Conservation (phyloP, 2,113 vertebrate species). For the Oreochromis tanganicae region DNA sequence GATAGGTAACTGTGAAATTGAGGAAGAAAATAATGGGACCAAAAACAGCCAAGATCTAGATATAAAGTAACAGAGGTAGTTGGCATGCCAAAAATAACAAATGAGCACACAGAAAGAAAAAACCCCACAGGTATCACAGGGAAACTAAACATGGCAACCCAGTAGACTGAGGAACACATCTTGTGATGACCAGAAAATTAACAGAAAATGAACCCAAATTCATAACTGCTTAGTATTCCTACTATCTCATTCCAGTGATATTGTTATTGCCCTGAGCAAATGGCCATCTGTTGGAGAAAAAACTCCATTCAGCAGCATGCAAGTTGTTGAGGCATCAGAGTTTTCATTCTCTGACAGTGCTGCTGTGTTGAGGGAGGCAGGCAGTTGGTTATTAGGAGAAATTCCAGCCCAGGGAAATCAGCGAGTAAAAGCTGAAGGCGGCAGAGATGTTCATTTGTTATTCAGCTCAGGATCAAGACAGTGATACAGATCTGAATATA, state of each 20-base stretch:
- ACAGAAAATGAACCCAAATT: not conserved
- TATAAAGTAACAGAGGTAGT: not conserved
- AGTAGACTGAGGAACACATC: not conserved
- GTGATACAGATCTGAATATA: not conserved
- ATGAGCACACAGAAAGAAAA: not conserved
- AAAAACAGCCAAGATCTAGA: not conserved
- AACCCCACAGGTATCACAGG: not conserved
- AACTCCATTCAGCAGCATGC: conserved; percentile 12
- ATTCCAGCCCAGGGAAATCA: conserved; percentile 13
- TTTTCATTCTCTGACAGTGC: conserved; percentile 19
- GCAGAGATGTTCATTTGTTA: conserved; percentile 16
- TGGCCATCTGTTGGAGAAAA: conserved; percentile 43
- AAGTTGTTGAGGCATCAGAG: conserved; percentile 17
- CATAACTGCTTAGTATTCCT: conserved; percentile 20
- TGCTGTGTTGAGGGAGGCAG: not conserved
- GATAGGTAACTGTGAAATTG: not conserved
- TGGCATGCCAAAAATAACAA: not conserved
- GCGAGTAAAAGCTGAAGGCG: not conserved
- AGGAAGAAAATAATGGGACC: not conserved
- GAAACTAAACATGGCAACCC: not conserved
- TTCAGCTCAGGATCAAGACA: conserved; percentile 14
- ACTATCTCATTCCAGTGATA: not conserved
- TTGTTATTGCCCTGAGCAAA: conserved; percentile 38
- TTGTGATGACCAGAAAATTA: not conserved
- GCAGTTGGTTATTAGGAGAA: conserved; percentile 8